Conservation (phyloP, 2,888 invertebrate genomes). For the Papilio gigon region DNA sequence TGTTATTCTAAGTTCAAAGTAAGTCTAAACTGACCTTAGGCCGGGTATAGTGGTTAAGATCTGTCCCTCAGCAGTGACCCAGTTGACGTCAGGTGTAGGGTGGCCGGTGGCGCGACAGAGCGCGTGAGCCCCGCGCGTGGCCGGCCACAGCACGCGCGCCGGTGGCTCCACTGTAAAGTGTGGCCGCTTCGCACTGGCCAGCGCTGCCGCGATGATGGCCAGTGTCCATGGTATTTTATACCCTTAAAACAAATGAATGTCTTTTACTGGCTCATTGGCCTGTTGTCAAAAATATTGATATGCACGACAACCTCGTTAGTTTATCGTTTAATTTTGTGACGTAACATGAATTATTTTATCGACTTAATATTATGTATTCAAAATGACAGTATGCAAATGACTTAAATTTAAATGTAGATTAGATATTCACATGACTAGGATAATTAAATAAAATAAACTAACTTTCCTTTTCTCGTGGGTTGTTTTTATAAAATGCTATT, state of each 20-base stretch:
- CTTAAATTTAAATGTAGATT: constrained; percentile 5
- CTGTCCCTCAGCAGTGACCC: constrained; percentile 77
- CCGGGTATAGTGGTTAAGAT: constrained; percentile 76
- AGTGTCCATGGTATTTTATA: constrained; percentile 54
- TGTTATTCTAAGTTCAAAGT: not conserved
- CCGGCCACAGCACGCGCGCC: constrained; percentile 73
- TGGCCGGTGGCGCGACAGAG: constrained; percentile 71
- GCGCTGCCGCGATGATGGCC: constrained; percentile 56
- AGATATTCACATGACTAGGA: not conserved
- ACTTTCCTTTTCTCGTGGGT: too few relatives aligned
- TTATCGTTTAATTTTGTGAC: constrained; percentile 18
- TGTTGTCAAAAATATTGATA: constrained; percentile 1
- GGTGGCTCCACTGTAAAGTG: constrained; percentile 73
- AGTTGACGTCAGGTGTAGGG: constrained; percentile 71
- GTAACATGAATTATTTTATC: constrained; percentile 10
- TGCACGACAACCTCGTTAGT: constrained; percentile 2
- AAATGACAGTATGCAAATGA: constrained; percentile 3
- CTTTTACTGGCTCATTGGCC: not conserved
- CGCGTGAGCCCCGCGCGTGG: constrained; percentile 73
- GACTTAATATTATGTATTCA: not conserved
- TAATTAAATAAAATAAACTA: not conserved
- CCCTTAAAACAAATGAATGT: constrained; percentile 47
- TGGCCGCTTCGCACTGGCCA: constrained; percentile 65
- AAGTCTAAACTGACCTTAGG: constrained; percentile 58
- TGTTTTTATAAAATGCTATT: too few relatives aligned